Base-by-base conservation (phyloP, 2,888 invertebrate genomes). In the Tenodera sinensis region DNA sequence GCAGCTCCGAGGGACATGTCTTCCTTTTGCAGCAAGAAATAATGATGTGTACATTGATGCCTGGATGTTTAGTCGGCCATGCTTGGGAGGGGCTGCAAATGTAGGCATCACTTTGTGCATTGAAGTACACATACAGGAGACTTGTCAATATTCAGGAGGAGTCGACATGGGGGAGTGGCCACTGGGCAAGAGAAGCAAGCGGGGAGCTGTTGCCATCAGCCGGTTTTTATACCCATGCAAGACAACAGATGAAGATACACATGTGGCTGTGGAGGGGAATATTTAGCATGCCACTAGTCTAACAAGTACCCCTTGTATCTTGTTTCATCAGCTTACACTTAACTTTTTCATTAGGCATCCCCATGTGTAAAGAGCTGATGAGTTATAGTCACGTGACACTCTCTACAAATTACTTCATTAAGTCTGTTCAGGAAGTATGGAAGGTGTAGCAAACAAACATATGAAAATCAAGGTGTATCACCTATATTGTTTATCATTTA, bases 81-180 rank as follows among this genome's bases (percentile, higher is more conserved):
- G 83, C 87, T 34, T 27, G 54, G 54, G 54, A 71, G 87, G 87
- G 87, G 81, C 81, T 28, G 27, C 81, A 87, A 28, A 82, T 4
- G 20, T 15, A 25, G 30, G 87, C 30, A 87, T 81, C 28, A 87
- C 87, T 87, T 87, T 87, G 87, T 87, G 42, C 83, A 87, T 87
- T 87, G 83, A 87, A 87, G 87, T 87, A 87, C 83, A 87, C 83
- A 71, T 71, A 71, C 54, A 71, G 20, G 25, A 87, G 83, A 83
- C 87, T 87, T 87, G 87, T 87, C 87, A 87, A 87, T 87, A 87
- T 87, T 83, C 87, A 87, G 87, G 87, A 87, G 87, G 87, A 87
- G 87, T 87, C 87, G 87, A 83, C 34, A 82, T 83, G 87, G 81
- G 71, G 87, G 87, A 87, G 87, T 87, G 87, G 87, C 83, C 87